phyloP scores from a whole-genome alignment of 2,797 vertebrate genomes.

The Urophycis tenuis region DNA sequence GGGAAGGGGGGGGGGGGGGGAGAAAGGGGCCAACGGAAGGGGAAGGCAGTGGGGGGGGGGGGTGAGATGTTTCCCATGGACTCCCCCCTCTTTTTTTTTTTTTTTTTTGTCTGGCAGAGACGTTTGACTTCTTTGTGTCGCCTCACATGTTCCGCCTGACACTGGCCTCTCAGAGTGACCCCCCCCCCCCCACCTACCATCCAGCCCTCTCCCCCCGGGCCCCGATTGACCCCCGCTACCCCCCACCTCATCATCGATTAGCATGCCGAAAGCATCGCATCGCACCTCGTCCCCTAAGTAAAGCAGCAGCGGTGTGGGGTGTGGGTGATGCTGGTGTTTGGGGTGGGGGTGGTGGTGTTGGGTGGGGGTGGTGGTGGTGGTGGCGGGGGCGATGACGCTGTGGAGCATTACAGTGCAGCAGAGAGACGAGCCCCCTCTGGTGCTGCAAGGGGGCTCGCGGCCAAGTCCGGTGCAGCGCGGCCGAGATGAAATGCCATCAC shows the following conservation, averaged over 20 bases:
- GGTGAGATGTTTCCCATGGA: conserved; percentile 47
- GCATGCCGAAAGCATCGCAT: conserved; percentile 41
- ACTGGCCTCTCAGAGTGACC: not conserved
- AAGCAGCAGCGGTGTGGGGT: not conserved
- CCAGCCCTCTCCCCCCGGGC: conserved; percentile 1
- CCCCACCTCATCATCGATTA: conserved; percentile 43
- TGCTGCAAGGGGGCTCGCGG: not conserved
- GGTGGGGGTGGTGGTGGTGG: too few species aligned
- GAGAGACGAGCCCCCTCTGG: not conserved
- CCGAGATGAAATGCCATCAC: conserved; percentile 17
- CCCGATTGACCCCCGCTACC: conserved; percentile 49
- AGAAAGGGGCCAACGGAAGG: conserved; percentile 36
- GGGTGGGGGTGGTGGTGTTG: too few species aligned
- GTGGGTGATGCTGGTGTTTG: too few species aligned
- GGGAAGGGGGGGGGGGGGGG: not conserved
- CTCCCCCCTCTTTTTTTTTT: too few species aligned
- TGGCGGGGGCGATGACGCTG: not conserved
- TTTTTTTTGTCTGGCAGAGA: not conserved
- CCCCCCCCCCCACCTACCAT: not conserved
- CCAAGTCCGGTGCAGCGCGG: conserved; percentile 4
- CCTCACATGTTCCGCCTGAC: not conserved
- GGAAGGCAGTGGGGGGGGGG: too few species aligned
- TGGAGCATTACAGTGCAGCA: not conserved
- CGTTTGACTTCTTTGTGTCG: conserved; percentile 18
- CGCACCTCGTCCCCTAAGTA: not conserved